Conservation (phyloP, 2,113 vertebrate species). For the Neotoma lepida region DNA sequence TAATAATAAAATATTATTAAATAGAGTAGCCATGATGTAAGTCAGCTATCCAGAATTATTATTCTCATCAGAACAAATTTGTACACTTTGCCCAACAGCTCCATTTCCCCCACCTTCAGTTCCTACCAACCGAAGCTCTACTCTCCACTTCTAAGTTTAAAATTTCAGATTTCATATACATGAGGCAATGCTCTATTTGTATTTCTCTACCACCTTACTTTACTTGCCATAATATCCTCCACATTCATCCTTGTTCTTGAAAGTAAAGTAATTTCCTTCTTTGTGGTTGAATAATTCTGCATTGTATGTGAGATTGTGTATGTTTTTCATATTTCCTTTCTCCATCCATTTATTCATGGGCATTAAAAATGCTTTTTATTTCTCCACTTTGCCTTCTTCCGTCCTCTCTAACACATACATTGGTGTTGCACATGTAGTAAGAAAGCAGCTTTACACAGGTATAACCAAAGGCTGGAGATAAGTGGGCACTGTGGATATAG, state of each 20-base stretch:
- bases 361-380: not conserved
- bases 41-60: not conserved
- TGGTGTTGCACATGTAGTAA: not conserved
- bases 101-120: not conserved
- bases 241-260: not conserved
- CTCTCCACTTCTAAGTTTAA: not conserved
- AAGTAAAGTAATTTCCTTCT: not conserved
- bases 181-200: not conserved
- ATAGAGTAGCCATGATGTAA: not conserved
- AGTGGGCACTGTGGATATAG: not conserved
- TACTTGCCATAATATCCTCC: not conserved
- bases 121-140: not conserved
- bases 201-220: not conserved
- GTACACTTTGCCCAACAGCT: not conserved
- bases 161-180: not conserved
- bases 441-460: not conserved
- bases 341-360: not conserved
- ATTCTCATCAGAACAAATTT: not conserved
- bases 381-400: not conserved
- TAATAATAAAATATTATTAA: not conserved
- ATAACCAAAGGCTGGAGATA: not conserved
- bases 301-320: not conserved
- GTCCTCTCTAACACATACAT: not conserved
- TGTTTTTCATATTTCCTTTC: not conserved
- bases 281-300: not conserved